Percentiles rank a stretch among this genome's conserved stretches.
phyloP scores from a whole-genome alignment of 1,140 invertebrate species.

The Homalodisca vitripennis region DNA sequence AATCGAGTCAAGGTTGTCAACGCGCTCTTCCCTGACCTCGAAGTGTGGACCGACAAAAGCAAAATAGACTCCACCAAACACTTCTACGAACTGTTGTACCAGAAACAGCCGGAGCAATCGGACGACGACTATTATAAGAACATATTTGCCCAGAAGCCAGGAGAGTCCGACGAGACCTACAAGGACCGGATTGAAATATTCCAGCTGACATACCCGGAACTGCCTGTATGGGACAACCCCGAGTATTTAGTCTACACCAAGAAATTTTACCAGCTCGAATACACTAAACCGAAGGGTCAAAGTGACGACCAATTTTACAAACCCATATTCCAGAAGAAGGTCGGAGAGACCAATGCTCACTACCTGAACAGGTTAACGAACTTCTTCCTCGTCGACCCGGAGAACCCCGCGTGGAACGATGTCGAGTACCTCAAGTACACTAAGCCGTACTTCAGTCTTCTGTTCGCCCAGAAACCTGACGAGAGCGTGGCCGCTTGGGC shows the following conservation, averaged over 20 bases:
- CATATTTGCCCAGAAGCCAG: background rate
- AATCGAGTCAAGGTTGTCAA: constrained; percentile 1
- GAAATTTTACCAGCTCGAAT: background rate
- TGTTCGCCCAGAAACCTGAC: constrained; percentile 15
- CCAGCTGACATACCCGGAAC: background rate
- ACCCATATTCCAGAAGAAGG: background rate
- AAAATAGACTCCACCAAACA: background rate
- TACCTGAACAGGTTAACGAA: constrained; percentile 14
- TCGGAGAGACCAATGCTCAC: background rate
- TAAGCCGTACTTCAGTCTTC: constrained; percentile 1
- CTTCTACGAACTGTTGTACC: constrained; percentile 14
- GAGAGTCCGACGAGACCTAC: background rate
- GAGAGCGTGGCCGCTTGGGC: background rate
- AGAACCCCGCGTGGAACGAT: constrained; percentile 1
- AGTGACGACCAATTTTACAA: background rate
- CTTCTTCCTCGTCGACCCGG: background rate
- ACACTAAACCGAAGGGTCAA: background rate
- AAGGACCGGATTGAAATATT: background rate
- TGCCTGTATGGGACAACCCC: constrained; percentile 8
- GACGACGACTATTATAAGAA: constrained; percentile 8
- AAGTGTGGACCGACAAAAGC: constrained; percentile 11
- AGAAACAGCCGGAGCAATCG: constrained; percentile 3
- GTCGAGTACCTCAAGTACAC: constrained; percentile 5
- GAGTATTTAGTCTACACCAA: constrained; percentile 12
- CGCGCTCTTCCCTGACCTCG: background rate